Base-by-base conservation (phyloP, 2,113 vertebrate species). In the Siniperca chuatsi region DNA sequence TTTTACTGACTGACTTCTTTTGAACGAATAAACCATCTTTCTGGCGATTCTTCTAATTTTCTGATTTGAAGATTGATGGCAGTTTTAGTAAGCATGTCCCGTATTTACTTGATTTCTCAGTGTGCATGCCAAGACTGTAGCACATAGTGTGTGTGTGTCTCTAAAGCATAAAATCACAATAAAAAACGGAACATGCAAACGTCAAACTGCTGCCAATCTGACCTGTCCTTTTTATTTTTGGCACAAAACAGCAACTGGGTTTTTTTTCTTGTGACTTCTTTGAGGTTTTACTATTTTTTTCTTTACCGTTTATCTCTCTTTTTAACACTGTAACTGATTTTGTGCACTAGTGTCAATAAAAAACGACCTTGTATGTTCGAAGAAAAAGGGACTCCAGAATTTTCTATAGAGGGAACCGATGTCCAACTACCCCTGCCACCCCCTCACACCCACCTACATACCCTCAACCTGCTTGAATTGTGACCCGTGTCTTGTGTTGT, bases 311-410 rank as follows among this genome's bases (percentile, higher is more conserved):
- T 94, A 89, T 86, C 87, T 82, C 93, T 94, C 94, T 95, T 95
- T 93, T 92, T 81, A 88, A 95, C 89, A 93, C 94, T 97, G 96
- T 97, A 96, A 90, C 79, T 96, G 88, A 93, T 91, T 95, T 93
- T 97, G 93, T 97, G 93, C 96, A 95, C 96, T 96, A 96, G 96
- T 96, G 95, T 98, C 96, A 98, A 98, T 98, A 98, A 98, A 92
- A 87, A 96, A 96, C 92, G 89, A 95, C 94, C 94, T 95, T 94
- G 95, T 90, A 77, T 77, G 89, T 90, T 84, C 13, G 33, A 96
- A 96, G 94, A 95, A 97, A 29, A 96, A 90, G 92, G 96, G 92
- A 90, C 95, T 96, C 93, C 90, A 91, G 94, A 92, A 93, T 96
- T 96, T 83, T 95, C 95, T 97, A 95, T 88, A 91, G 81, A 67